phyloP scores from a whole-genome alignment of 2,888 invertebrate genomes.

The Gisinianus flammeolus region DNA sequence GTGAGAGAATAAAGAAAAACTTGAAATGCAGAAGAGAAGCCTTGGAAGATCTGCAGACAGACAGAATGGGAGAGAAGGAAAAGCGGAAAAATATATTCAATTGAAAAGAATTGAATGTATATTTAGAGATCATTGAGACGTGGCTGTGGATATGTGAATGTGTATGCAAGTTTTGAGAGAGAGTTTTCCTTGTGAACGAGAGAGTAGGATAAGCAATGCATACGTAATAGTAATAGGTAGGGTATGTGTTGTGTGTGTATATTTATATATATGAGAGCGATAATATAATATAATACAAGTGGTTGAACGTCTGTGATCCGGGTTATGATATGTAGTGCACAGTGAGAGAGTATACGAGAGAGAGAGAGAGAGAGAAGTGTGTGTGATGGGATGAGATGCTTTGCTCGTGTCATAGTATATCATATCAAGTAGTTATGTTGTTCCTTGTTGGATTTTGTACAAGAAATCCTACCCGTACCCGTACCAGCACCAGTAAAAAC shows the following conservation, averaged over 20 bases:
- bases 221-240: not conserved
- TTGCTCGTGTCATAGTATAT: not conserved
- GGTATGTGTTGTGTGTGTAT: not conserved
- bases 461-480: not conserved
- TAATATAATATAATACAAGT: no score
- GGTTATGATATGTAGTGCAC: no score
- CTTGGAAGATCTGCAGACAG: not conserved
- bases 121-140: not conserved
- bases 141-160: not conserved
- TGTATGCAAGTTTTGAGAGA: not conserved
- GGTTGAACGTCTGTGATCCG: no score
- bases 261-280: not conserved
- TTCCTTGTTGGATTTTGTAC: not conserved
- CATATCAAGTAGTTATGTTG: not conserved
- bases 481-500: not conserved
- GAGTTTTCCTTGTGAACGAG: not conserved
- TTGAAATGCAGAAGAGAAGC: not conserved
- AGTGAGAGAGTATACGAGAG: no score
- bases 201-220: not conserved
- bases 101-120: slow-evolving; percentile 19
- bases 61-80: not conserved
- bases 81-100: slow-evolving; percentile 12
- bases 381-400: not conserved
- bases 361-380: no score
- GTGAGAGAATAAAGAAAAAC: slow-evolving; percentile 13